Evolutionary conservation across 2,888 invertebrate genomes (phyloP).

Genomic region (Dyspetes luteomarginatus): DNA sequence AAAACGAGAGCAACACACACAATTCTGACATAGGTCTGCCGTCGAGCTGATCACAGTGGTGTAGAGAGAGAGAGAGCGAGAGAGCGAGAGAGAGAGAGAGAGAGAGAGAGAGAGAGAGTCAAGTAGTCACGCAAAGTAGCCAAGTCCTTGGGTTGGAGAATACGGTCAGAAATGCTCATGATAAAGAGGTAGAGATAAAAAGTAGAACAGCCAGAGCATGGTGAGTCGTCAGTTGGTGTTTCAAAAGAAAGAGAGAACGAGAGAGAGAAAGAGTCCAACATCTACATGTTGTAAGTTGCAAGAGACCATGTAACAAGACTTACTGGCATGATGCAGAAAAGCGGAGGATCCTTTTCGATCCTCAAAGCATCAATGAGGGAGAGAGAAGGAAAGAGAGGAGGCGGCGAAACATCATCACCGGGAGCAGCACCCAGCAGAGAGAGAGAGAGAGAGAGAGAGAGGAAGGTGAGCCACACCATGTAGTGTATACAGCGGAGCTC

Average conservation of each 20-base stretch:
- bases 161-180: slow-evolving; percentile 61
- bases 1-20: slow-evolving; percentile 25
- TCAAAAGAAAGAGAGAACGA: slow-evolving; percentile 63
- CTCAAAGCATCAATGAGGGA: slow-evolving; percentile 37
- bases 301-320: slow-evolving; percentile 58
- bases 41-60: background rate
- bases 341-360: slow-evolving; percentile 55
- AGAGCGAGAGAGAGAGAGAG: background rate
- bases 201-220: background rate
- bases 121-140: slow-evolving; percentile 58
- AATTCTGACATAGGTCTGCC: slow-evolving; percentile 11
- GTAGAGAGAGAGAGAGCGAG: background rate
- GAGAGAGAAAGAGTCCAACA: slow-evolving; percentile 51
- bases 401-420: slow-evolving; percentile 36
- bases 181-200: slow-evolving; percentile 24
- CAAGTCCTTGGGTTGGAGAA: slow-evolving; percentile 58
- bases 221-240: slow-evolving; percentile 65
- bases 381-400: slow-evolving; percentile 14
- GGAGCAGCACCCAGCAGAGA: slow-evolving; percentile 47
- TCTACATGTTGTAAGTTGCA: slow-evolving; percentile 67
- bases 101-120: slow-evolving; percentile 1
- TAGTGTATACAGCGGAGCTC: slow-evolving; percentile 48
- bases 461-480: slow-evolving; percentile 55
- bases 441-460: slow-evolving; percentile 22
- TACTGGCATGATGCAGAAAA: slow-evolving; percentile 54